Conservation (phyloP, 2,797 vertebrate genomes). For the Rhinogobio ventralis region DNA sequence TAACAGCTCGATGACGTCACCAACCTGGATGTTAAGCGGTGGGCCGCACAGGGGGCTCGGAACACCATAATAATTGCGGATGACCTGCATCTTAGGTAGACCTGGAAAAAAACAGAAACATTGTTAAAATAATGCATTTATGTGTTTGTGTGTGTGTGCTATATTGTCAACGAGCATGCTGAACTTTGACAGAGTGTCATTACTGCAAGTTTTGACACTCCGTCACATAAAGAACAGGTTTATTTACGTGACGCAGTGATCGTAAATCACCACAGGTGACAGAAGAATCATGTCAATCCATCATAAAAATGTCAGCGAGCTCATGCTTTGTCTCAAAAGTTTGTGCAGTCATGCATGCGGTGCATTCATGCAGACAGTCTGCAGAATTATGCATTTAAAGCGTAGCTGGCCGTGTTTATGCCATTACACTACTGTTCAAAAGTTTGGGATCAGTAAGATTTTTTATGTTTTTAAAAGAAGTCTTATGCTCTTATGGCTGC, state of each 20-base stretch:
- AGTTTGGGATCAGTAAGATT: too few relatives aligned
- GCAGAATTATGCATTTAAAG: neutral
- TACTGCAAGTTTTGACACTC: conserved; percentile 37
- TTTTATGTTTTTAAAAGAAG: too few relatives aligned
- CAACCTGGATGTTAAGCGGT: conserved; percentile 84
- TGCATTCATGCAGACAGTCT: neutral
- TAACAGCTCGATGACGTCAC: conserved; percentile 90
- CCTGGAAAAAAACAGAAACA: conserved; percentile 70
- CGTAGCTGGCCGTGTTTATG: neutral
- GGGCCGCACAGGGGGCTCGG: conserved; percentile 86
- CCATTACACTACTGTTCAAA: neutral
- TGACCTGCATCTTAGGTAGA: conserved; percentile 93
- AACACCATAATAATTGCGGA: conserved; percentile 85
- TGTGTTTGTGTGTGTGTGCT: conserved; percentile 18
- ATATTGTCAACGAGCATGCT: neutral
- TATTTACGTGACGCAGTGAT: conserved; percentile 5
- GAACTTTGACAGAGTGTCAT: conserved; percentile 48
- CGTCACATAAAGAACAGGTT: conserved; percentile 34
- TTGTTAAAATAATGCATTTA: neutral
- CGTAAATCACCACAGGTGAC: conserved; percentile 28
- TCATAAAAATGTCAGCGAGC: conserved; percentile 1
- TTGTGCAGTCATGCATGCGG: neutral
- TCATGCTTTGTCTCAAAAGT: neutral
- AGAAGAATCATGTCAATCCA: conserved; percentile 17
- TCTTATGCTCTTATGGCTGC: too few relatives aligned